Evolutionary conservation across 2,113 vertebrate genomes (phyloP), one percentile per base, ranked within the genome.

Genomic region (Paradoxurus hermaphroditus): DNA sequence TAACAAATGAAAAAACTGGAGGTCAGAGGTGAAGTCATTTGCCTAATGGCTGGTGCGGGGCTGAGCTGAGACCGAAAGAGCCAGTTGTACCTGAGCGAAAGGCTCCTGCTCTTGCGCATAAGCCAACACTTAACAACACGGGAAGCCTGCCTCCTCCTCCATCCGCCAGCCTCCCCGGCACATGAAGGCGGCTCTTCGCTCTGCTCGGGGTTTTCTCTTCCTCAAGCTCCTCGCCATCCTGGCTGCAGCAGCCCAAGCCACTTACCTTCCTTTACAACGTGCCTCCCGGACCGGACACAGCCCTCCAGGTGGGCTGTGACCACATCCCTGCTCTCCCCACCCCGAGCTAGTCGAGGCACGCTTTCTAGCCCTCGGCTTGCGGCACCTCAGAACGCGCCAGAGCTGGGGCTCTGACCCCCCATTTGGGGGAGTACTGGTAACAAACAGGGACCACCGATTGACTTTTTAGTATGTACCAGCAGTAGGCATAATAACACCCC

Each of bases 71-170:
- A 49, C 0, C 4, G 29, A 56, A 86, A 67, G 19, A 21, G 15
- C 27, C 34, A 29, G 23, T 23, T n/a, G 25, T 27, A 23, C 49
- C 21, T 49, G 14, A 53, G 75, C 25, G n/a, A 77, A n/a, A 23
- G 3, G 12, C 4, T 7, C 53, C 36, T 0, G 25, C 16, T 39
- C 36, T 46, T 59, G 56, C 46, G 1, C 44, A 3, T 5, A 23
- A 70, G 65, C 23, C 2, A 23, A 46, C 34, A 14, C 51, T 68
- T 75, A 51, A 18, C 0, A 13, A 46, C 53, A 15, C 39, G 1
- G 0, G 14, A 56, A 51, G 9, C 25, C 46, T 18, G 23, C 75
- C 15, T 44, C 46, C 27, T 73, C 29, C 53, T 73, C 46, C 21
- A 39, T 16, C 36, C 34, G 27, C 65, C 34, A 86, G 21, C 29